These are phyloP conservation scores for Monoplex corrugatus DNA, from an alignment of 2,888 invertebrate genomes.

Conservation along the genomic window DNA sequence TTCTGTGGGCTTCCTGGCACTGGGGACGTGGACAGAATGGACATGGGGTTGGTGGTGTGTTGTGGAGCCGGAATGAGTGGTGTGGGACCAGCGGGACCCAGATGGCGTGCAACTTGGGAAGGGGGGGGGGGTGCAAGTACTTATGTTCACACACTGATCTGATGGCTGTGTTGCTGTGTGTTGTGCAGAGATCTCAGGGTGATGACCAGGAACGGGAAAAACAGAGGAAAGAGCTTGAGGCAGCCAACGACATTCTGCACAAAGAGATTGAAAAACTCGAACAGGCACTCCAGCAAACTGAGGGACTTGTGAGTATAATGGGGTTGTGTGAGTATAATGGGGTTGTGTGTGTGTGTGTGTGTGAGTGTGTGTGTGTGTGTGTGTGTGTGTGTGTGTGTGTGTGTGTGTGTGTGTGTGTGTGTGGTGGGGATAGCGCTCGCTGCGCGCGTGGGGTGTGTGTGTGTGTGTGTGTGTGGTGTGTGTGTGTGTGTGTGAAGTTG, in stretches of 20 bases:
- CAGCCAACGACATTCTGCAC: conserved; percentile 72
- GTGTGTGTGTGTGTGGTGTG: no score
- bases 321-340: background rate
- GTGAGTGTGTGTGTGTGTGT: background rate
- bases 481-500: no score
- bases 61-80: no score
- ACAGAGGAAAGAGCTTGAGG: conserved; percentile 63
- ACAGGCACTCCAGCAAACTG: conserved; percentile 68
- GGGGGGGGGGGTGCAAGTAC: no score
- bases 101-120: no score
- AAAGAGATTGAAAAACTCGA: conserved; percentile 73
- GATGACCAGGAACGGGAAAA: conserved; percentile 2
- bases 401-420: background rate
- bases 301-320: conserved; percentile 71
- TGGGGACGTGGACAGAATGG: no score
- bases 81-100: no score
- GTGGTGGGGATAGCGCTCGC: no score
- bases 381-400: background rate
- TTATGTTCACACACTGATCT: no score
- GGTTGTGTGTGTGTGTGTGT: background rate
- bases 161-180: conserved; percentile 3
- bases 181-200: conserved; percentile 23
- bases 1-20: no score
- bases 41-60: no score
- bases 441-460: no score